These are phyloP conservation scores for Dreissena polymorpha DNA, from an alignment of 1,140 invertebrate species.

Conservation along the genomic window DNA sequence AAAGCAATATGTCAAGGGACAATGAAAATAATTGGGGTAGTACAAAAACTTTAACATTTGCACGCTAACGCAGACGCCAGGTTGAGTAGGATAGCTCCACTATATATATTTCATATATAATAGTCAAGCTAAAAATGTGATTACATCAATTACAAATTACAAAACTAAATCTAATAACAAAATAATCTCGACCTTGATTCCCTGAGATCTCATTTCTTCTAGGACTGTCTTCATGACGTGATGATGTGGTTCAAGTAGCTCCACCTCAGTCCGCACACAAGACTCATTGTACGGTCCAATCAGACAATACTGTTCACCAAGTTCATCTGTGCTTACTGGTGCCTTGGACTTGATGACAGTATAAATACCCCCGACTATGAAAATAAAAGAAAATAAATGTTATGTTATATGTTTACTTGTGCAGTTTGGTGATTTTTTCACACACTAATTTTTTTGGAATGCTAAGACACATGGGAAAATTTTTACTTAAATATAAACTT, in stretches of 20 bases:
- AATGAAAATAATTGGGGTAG: too few species aligned
- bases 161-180: too few species aligned
- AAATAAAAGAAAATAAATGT: constrained; percentile 47
- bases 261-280: constrained; percentile 96
- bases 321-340: constrained; percentile 97
- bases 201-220: constrained; percentile 89
- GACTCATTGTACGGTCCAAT: constrained; percentile 97
- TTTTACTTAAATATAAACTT: neutral
- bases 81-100: too few species aligned
- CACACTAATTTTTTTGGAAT: neutral
- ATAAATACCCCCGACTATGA: constrained; percentile 97
- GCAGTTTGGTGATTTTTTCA: constrained; percentile 8
- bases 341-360: constrained; percentile 99
- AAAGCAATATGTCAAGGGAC: too few species aligned
- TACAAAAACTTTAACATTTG: too few species aligned
- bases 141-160: too few species aligned
- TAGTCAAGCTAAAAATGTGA: too few species aligned
- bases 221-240: constrained; percentile 90
- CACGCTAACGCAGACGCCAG: too few species aligned
- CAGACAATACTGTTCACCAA: constrained; percentile 98
- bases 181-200: constrained; percentile 89
- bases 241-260: constrained; percentile 91
- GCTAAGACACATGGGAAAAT: neutral
- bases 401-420: neutral
- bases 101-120: too few species aligned